Conservation (phyloP, 2,888 invertebrate genomes). For the Suillia variegata region DNA sequence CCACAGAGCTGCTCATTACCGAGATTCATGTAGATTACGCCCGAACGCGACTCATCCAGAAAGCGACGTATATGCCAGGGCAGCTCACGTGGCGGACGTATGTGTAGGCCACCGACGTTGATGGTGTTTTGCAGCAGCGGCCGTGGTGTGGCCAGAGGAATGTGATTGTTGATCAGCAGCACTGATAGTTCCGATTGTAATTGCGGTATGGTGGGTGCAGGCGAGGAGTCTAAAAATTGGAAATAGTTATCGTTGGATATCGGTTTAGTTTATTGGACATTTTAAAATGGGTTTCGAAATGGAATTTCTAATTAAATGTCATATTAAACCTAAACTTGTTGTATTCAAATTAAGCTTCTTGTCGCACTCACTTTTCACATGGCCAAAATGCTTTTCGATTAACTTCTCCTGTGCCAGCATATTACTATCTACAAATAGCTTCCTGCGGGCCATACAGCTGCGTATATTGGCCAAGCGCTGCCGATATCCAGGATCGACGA, state of each 20-base stretch:
- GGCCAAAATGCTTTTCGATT: constrained; percentile 50
- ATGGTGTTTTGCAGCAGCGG: constrained; percentile 62
- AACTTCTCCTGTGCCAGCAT: constrained; percentile 52
- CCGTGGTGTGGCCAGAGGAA: constrained; percentile 60
- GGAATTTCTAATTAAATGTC: too few species aligned
- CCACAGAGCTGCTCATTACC: constrained; percentile 61
- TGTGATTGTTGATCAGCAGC: constrained; percentile 63
- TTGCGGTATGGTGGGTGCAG: constrained; percentile 47
- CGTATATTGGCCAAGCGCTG: constrained; percentile 64
- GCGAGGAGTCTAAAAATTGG: background rate
- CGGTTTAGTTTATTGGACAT: too few species aligned
- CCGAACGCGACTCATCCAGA: constrained; percentile 59
- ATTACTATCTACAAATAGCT: constrained; percentile 47
- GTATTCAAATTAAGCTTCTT: too few species aligned
- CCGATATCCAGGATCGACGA: constrained; percentile 62
- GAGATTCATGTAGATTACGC: constrained; percentile 62
- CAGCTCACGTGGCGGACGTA: constrained; percentile 57
- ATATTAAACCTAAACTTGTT: too few species aligned
- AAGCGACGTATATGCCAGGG: constrained; percentile 60
- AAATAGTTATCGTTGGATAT: background rate
- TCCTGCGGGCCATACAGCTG: constrained; percentile 47
- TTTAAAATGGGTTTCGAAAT: too few species aligned
- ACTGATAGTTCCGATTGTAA: constrained; percentile 62
- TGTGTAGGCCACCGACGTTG: constrained; percentile 65
- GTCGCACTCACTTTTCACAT: constrained; percentile 38